Percentiles rank a stretch among this genome's conserved stretches.
phyloP scores from a whole-genome alignment of 2,797 vertebrate species.

The Crenuchus spilurus region DNA sequence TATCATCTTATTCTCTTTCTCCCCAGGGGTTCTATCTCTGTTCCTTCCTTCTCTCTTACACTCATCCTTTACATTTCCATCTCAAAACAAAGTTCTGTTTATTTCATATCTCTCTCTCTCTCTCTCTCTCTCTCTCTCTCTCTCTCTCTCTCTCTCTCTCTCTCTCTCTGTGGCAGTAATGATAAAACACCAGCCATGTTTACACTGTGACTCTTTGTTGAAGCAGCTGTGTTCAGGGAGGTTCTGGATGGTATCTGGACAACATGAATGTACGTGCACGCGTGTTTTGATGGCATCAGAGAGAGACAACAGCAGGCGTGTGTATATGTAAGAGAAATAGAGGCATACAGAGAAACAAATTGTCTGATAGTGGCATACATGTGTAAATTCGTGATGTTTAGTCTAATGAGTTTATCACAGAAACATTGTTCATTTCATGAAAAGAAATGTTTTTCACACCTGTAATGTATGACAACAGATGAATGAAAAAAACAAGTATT shows the following conservation, averaged over 20 bases:
- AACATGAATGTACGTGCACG: slow-evolving; percentile 64
- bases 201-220: slow-evolving; percentile 76
- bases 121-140: neutral
- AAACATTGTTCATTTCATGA: slow-evolving; percentile 9
- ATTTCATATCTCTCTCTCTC: slow-evolving; percentile 68
- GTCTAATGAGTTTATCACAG: neutral
- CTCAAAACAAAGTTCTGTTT: slow-evolving; percentile 74
- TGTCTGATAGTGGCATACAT: neutral
- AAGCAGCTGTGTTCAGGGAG: slow-evolving; percentile 83
- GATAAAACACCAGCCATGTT: slow-evolving; percentile 70
- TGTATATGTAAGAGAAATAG: slow-evolving; percentile 34
- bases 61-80: slow-evolving; percentile 62
- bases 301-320: slow-evolving; percentile 37
- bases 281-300: slow-evolving; percentile 77
- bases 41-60: slow-evolving; percentile 37
- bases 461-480: neutral
- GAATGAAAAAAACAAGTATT: slow-evolving; percentile 1
- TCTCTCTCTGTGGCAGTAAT: slow-evolving; percentile 71
- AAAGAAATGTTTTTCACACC: slow-evolving; percentile 19
- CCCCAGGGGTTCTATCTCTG: slow-evolving; percentile 44
- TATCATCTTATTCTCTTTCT: slow-evolving; percentile 34
- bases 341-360: neutral
- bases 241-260: slow-evolving; percentile 74
- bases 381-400: neutral
- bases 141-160: slow-evolving; percentile 8